Base-by-base conservation (phyloP, 2,888 invertebrate species). In the Eristalis pertinax region DNA sequence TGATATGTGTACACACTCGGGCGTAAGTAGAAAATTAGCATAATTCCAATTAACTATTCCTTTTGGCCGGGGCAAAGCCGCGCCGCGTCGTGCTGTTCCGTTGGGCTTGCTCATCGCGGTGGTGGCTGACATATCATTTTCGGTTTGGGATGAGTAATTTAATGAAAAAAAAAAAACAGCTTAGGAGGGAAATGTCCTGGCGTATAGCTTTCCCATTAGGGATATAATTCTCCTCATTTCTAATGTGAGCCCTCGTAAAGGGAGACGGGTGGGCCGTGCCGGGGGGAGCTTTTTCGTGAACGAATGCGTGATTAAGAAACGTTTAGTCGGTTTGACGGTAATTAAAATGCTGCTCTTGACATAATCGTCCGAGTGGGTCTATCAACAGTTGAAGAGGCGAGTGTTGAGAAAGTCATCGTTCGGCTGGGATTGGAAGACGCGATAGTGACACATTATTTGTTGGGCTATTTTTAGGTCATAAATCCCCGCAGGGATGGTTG, bases 231-330 rank as follows among this genome's bases (percentile, higher is more conserved):
- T 62, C 50, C 50, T 29, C 62, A 24, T 67, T 70, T 2, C 75
- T 58, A 41, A 32, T 70, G 19, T 0, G 50, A 4, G 64, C 29
- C 64, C 43, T 67, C 65, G 62, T 67, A 76, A 72, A 24, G 43
- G 1, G 38, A 22, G 67, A 22, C 29, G 64, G 29, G 35, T 22
- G 15, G 26, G 64, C 58, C 69, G 24, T n/a, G 41, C 67, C 67
- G 75, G 32, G n/a, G 62, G 62, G 70, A 60, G 38, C 32, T 62
- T 77, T 58, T n/a, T 24, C 68, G 73, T 69, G 74, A 64, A 73
- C 78, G 69, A 78, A 84, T 84, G 83, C 83, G 83, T 84, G 83
- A 78, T 84, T 84, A 84, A 60, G 24, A 22, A 69, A 32, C 78
- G 69, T 84, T 78, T 84, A 69, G 69, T 56, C 22, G 62, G 35